A percentile compares a stretch with the other conserved stretches of the same genome.
These are phyloP conservation scores for Hydractinia echinata DNA, from an alignment of 30 jellyfish, hydroid and myxozoan genomes.

Conservation along the genomic window DNA sequence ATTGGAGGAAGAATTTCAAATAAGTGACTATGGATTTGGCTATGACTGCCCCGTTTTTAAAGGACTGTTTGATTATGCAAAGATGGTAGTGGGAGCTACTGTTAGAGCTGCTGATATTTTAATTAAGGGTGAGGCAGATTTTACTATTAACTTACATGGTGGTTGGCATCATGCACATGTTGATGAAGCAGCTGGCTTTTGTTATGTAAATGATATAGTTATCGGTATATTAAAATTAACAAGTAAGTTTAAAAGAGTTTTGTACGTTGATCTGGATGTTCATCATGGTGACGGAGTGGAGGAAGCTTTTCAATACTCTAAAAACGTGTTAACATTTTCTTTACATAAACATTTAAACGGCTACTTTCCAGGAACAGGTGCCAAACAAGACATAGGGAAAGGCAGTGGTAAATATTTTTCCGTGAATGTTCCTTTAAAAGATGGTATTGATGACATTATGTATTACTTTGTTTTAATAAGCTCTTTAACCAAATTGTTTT, in stretches of 20 bases:
- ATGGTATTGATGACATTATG: conserved; percentile 48
- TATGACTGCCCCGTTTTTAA: conserved; percentile 83
- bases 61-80: conserved; percentile 37
- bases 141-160: conserved; percentile 67
- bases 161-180: conserved; percentile 99
- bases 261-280: conserved; percentile 74
- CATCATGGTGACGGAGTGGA: conserved; percentile 99
- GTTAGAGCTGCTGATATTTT: conserved; percentile 64
- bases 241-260: conserved; percentile 49
- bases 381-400: conserved; percentile 31
- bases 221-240: conserved; percentile 68
- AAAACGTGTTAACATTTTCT: conserved; percentile 84
- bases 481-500: conserved; percentile 10
- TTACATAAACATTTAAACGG: conserved; percentile 78
- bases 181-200: conserved; percentile 98
- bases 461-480: background rate
- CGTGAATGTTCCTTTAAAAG: conserved; percentile 61
- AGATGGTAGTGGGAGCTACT: conserved; percentile 72
- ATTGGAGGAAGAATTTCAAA: background rate
- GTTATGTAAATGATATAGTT: conserved; percentile 93
- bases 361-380: conserved; percentile 65
- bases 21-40: conserved; percentile 39
- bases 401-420: conserved; percentile 65
- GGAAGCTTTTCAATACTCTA: conserved; percentile 79
- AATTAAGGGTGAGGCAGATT: conserved; percentile 25